Evolutionary conservation across 2,888 invertebrate genomes (phyloP).

Genomic region (Tillus elongatus): DNA sequence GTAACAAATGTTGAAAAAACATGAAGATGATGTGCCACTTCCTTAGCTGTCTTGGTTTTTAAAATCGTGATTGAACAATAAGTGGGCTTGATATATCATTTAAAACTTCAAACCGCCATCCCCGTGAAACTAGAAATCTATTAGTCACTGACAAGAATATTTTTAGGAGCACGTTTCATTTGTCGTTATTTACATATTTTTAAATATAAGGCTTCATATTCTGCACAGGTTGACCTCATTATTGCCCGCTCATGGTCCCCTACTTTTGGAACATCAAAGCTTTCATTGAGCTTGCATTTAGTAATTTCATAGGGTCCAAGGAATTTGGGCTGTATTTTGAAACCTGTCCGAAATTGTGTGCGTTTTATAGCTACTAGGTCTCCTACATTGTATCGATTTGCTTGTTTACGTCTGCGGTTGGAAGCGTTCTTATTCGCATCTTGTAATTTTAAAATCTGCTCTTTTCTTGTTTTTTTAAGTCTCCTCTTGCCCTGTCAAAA

Average conservation of each 20-base stretch:
- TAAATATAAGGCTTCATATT: too few relatives aligned
- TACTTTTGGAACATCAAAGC: constrained; percentile 22
- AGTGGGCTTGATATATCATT: too few relatives aligned
- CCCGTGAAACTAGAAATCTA: too few relatives aligned
- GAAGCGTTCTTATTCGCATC: constrained; percentile 23
- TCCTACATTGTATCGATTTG: constrained; percentile 21
- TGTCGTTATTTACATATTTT: too few relatives aligned
- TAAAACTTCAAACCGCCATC: too few relatives aligned
- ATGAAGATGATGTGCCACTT: constrained; percentile 23
- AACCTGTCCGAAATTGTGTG: constrained; percentile 32
- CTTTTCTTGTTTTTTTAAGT: constrained; percentile 16
- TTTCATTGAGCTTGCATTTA: too few relatives aligned
- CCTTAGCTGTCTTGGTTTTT: too few relatives aligned
- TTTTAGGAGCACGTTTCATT: too few relatives aligned
- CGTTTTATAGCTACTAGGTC: constrained; percentile 32
- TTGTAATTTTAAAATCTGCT: constrained; percentile 17
- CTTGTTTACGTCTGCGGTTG: constrained; percentile 22
- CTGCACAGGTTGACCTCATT: too few relatives aligned
- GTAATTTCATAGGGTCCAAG: constrained; percentile 30
- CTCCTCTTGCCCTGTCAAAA: constrained; percentile 17
- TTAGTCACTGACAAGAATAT: too few relatives aligned
- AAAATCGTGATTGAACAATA: constrained; percentile 21
- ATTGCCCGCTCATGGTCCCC: constrained; percentile 17
- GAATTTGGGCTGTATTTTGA: constrained; percentile 31
- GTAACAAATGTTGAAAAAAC: constrained; percentile 28